Evolutionary conservation across 2,888 invertebrate genomes (phyloP).

Genomic region (Caenorhabditis japonica): DNA sequence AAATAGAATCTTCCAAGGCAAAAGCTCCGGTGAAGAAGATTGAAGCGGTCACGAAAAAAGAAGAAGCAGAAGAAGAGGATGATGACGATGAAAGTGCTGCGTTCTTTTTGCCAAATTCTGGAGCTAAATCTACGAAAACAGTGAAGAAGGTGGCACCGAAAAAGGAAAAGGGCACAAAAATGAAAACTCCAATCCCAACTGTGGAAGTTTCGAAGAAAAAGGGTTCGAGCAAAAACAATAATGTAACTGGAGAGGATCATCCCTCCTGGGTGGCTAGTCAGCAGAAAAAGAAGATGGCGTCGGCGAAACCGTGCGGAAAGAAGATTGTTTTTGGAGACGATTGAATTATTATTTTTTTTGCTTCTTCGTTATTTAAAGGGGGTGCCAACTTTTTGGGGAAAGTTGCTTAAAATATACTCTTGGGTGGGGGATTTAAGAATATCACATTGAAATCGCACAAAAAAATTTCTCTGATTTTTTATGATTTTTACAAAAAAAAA

Average conservation of each 20-base stretch:
- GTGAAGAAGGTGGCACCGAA: conserved; percentile 7
- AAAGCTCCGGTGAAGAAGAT: conserved; percentile 17
- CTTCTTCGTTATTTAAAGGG: too few species aligned
- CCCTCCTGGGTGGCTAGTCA: conserved; percentile 52
- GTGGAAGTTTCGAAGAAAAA: conserved; percentile 12
- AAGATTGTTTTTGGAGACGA: conserved; percentile 44
- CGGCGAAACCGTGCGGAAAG: conserved; percentile 51
- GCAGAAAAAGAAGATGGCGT: conserved; percentile 38
- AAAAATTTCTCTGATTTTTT: too few species aligned
- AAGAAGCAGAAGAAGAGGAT: conserved; percentile 2
- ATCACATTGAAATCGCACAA: too few species aligned
- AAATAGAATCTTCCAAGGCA: conserved; percentile 1
- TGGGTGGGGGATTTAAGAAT: too few species aligned
- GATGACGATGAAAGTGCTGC: conserved; percentile 29
- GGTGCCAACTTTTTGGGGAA: too few species aligned
- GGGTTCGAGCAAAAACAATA: conserved; percentile 31
- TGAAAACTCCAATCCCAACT: not conserved
- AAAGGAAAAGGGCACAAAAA: not conserved
- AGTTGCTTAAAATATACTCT: too few species aligned
- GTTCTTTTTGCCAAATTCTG: conserved; percentile 39
- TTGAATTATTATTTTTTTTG: conserved; percentile 6
- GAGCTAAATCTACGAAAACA: not conserved
- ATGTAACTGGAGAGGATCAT: conserved; percentile 27
- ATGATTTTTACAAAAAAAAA: too few species aligned
- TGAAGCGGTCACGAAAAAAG: conserved; percentile 1